Evolutionary conservation across 2,888 invertebrate species (phyloP).

Genomic region (Tipula helvola): DNA sequence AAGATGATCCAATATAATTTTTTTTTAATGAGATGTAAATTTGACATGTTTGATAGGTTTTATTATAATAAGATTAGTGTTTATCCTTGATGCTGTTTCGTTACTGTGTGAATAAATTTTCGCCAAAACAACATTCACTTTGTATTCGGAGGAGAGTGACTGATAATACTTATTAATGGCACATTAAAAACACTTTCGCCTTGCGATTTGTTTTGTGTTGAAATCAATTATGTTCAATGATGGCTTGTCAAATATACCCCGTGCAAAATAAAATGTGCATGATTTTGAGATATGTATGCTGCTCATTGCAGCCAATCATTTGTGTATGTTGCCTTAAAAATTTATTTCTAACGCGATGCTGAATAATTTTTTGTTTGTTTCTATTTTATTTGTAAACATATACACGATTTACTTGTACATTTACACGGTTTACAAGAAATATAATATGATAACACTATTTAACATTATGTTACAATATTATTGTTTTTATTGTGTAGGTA

Average conservation of each 20-base stretch:
- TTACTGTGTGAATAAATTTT: background rate
- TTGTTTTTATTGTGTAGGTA: background rate
- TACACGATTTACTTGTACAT: constrained; percentile 10
- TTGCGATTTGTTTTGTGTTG: background rate
- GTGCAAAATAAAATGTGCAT: background rate
- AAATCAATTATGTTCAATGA: too few species aligned
- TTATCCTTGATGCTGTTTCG: background rate
- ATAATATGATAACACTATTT: constrained; percentile 8
- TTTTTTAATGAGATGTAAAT: background rate
- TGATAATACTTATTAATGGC: background rate
- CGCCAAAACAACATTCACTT: background rate
- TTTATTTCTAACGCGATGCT: background rate
- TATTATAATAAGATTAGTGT: background rate
- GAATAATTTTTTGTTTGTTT: background rate
- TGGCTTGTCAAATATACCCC: too few species aligned
- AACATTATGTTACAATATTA: background rate
- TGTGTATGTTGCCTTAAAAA: background rate
- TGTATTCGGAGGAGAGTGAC: background rate
- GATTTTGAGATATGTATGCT: background rate
- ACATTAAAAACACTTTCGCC: background rate
- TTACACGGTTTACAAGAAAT: constrained; percentile 10
- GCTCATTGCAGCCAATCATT: background rate
- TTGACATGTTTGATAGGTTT: background rate
- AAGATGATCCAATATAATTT: background rate
- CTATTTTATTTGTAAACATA: background rate